Evolutionary conservation across 2,797 vertebrate genomes (phyloP), one percentile per base, ranked within the genome.

Genomic region (Urophycis tenuis): DNA sequence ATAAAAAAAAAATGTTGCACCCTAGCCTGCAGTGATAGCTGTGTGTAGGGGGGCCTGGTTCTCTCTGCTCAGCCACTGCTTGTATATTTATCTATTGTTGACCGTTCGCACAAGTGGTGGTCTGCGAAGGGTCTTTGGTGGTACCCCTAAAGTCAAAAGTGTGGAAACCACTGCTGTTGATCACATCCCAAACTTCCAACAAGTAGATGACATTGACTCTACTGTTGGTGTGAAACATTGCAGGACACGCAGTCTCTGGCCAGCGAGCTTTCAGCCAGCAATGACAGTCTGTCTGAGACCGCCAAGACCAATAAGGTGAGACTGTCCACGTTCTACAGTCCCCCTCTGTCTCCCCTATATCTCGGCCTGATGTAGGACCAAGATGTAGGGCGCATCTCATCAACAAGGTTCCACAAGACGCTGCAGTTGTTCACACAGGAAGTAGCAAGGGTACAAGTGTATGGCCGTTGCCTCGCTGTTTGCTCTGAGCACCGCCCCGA

Each of bases 221-320:
- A 71, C 12, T 71, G 69, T 19, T 71, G 69, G 60, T 67, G 10
- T 71, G 30, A 33, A 71, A 32, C 69, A 9, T 87, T 82, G 2
- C 72, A 91, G 89, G 84, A 73, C 0, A 64, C 78, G 32, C 78
- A 78, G 69, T 22, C 33, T 3, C 53, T 85, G 10, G 76, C 71
- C 5, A 25, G 79, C 0, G 84, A 87, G 2, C 71, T 85, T 0
- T 87, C 87, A 4, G 79, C 72, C 79, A 89, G 88, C 82, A 64
- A 30, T 0, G 87, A 87, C 77, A 73, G 71, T 71, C 74, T 81
- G 32, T 70, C 74, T 31, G 77, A 81, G 32, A 72, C 71, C 73
- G 32, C 22, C 35, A 64, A 49, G 12, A n/a, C 74, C 31, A 64
- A 30, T 71, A 25, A 71, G 71, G 34, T 69, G 72, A 6, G 12